These are phyloP conservation scores for Druceiella hillmani DNA, from an alignment of 2,888 invertebrate genomes.

Conservation along the genomic window DNA sequence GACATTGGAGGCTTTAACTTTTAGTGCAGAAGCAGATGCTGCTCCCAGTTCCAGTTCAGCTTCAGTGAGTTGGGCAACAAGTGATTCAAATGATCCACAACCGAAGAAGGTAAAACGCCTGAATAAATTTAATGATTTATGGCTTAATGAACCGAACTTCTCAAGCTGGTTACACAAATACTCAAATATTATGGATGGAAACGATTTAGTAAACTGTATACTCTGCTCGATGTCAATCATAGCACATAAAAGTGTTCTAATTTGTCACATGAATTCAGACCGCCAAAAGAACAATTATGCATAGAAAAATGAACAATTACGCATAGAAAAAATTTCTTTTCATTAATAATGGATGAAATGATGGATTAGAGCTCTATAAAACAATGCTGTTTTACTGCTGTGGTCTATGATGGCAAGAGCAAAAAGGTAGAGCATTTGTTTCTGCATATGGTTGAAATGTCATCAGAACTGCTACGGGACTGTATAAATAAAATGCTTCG, in stretches of 20 bases:
- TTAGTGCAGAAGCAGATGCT: constrained; percentile 8
- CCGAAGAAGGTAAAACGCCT: constrained; percentile 11
- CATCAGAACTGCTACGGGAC: too few species aligned
- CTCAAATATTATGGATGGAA: constrained; percentile 14
- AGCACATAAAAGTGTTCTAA: constrained; percentile 15
- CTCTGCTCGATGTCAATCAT: constrained; percentile 13
- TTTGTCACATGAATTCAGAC: constrained; percentile 17
- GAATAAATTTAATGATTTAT: constrained; percentile 12
- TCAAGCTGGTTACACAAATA: constrained; percentile 11
- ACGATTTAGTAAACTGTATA: constrained; percentile 14
- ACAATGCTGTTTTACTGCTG: constrained; percentile 10
- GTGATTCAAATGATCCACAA: constrained; percentile 11
- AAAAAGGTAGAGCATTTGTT: too few species aligned
- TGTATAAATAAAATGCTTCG: too few species aligned
- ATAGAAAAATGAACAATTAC: constrained; percentile 8
- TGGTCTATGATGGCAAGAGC: constrained; percentile 2
- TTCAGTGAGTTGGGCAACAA: constrained; percentile 4
- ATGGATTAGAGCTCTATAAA: constrained; percentile 7
- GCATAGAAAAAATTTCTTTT: constrained; percentile 2
- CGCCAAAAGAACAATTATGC: constrained; percentile 17
- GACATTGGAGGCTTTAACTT: constrained; percentile 10
- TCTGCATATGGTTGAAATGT: too few species aligned
- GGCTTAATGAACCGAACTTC: constrained; percentile 12
- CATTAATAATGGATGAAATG: too few species aligned
- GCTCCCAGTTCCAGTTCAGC: constrained; percentile 8